Conservation (phyloP, 2,797 vertebrate species). For the Notolepis coatsorum region DNA sequence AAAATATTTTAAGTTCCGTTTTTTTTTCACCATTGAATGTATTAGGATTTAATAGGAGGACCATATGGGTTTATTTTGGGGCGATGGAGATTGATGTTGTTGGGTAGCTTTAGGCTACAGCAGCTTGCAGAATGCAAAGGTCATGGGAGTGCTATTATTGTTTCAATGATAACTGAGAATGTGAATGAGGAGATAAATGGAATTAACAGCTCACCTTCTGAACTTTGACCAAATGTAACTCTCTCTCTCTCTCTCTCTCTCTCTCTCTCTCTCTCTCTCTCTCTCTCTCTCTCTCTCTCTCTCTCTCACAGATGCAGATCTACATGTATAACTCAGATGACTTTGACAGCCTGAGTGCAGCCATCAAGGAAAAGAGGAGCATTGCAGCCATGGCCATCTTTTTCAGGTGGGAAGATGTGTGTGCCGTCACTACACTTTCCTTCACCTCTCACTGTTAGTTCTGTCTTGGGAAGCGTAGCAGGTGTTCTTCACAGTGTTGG, state of each 20-base stretch:
- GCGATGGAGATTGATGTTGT: too few species aligned
- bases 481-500: background rate
- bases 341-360: slow-evolving; percentile 93
- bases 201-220: too few species aligned
- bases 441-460: background rate
- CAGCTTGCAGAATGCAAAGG: too few species aligned
- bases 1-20: too few species aligned
- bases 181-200: too few species aligned
- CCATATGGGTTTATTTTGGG: too few species aligned
- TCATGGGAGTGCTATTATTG: too few species aligned
- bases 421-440: background rate
- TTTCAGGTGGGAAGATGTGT: slow-evolving; percentile 88
- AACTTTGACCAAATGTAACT: too few species aligned
- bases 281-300: background rate
- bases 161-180: too few species aligned
- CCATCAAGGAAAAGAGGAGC: slow-evolving; percentile 91
- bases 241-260: slow-evolving; percentile 13
- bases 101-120: too few species aligned
- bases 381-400: slow-evolving; percentile 92
- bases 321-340: slow-evolving; percentile 98
- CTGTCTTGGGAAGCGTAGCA: background rate
- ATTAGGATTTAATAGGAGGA: too few species aligned
- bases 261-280: slow-evolving; percentile 16
- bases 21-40: too few species aligned
- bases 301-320: slow-evolving; percentile 93